Evolutionary conservation across 1,140 invertebrate genomes (phyloP).

Genomic region (Drosophila arawakana): DNA sequence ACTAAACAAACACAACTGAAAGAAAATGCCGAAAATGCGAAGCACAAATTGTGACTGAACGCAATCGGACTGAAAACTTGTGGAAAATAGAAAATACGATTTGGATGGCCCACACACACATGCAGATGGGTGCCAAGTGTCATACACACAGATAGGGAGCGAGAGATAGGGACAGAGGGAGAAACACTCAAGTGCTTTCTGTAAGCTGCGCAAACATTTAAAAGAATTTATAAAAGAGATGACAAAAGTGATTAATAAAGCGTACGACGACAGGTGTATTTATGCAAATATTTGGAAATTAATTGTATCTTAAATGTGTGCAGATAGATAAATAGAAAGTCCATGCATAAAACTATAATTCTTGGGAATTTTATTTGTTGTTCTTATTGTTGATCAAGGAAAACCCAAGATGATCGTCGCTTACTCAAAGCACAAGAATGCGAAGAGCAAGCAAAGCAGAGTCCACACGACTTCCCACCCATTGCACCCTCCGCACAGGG

Average conservation of each 20-base stretch:
- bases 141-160: neutral
- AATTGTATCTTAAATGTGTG: slow-evolving; percentile 23
- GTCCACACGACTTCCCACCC: too few species aligned
- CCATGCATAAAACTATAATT: slow-evolving; percentile 28
- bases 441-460: slow-evolving; percentile 12
- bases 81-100: slow-evolving; percentile 77
- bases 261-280: slow-evolving; percentile 43
- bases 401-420: slow-evolving; percentile 62
- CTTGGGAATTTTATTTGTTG: slow-evolving; percentile 41
- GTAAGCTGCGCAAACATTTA: slow-evolving; percentile 41
- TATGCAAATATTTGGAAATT: slow-evolving; percentile 44
- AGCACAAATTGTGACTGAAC: slow-evolving; percentile 17
- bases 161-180: neutral
- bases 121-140: slow-evolving; percentile 21
- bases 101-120: slow-evolving; percentile 27
- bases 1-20: slow-evolving; percentile 79
- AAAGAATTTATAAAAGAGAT: slow-evolving; percentile 15
- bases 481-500: neutral
- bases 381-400: slow-evolving; percentile 44
- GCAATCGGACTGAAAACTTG: slow-evolving; percentile 46
- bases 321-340: slow-evolving; percentile 10
- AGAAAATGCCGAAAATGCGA: slow-evolving; percentile 39
- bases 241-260: slow-evolving; percentile 40
- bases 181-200: slow-evolving; percentile 2
- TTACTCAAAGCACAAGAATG: slow-evolving; percentile 72